Conservation (phyloP, 2,113 vertebrate genomes). For the Siniperca knerii region DNA sequence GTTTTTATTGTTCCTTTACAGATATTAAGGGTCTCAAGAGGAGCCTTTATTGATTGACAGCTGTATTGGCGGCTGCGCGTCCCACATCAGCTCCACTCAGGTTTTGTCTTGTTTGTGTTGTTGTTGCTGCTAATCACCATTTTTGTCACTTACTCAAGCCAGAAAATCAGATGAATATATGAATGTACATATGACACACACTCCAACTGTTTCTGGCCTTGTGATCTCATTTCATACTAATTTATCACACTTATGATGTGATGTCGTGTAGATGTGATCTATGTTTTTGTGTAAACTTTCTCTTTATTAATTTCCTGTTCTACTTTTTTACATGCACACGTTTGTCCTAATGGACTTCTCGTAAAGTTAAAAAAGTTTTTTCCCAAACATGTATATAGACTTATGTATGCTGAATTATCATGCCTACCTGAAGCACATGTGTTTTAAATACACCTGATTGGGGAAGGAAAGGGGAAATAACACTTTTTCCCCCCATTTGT, state of each 20-base stretch:
- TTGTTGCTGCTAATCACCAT: background rate
- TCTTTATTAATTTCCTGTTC: too few species aligned
- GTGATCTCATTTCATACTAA: background rate
- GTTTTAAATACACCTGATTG: background rate
- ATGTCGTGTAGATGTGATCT: too few species aligned
- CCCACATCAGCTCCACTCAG: too few species aligned
- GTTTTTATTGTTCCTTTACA: too few species aligned
- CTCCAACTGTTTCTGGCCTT: background rate
- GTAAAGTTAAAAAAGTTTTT: too few species aligned
- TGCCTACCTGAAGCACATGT: too few species aligned
- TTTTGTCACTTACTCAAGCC: background rate
- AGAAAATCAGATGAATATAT: background rate
- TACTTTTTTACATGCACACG: too few species aligned
- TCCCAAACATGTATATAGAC: background rate
- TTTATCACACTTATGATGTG: background rate
- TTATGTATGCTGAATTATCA: background rate
- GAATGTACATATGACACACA: background rate
- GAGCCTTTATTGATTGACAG: background rate
- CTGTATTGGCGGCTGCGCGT: too few species aligned
- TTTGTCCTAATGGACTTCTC: too few species aligned
- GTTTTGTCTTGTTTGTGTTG: background rate
- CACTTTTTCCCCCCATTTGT: too few species aligned
- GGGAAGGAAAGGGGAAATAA: background rate
- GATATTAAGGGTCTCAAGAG: background rate
- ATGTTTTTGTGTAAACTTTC: background rate